Base-by-base conservation (phyloP, 2,797 vertebrate genomes). In the Eulemur rubriventer region DNA sequence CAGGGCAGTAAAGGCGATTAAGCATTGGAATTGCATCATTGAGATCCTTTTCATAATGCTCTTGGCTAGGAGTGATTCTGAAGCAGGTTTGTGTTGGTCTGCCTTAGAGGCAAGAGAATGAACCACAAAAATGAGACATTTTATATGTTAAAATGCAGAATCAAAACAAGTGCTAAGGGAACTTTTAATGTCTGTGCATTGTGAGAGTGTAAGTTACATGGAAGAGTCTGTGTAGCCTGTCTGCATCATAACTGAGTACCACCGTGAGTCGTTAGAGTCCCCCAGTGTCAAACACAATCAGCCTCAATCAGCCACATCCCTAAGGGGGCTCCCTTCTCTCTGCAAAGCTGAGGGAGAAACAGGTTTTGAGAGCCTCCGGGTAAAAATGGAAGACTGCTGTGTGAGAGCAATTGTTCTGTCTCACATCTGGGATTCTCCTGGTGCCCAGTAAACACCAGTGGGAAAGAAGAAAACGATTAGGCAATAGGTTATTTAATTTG, bases 401-500 rank as follows among this genome's bases (percentile, higher is more conserved):
- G 48, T 73, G 92, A 69, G 8, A 81, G 26, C 41, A 57, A 16
- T 67, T 87, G n/a, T 48, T 91, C 50, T 41, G 3, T 85, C 30
- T 96, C 41, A 20, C 14, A 20, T 35, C 11, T 94, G 81, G 28
- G 48, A 2, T 69, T 83, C 63, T 87, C 82, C 48, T 7, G 43
- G 48, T 95, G 28, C 83, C 75, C 82, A 72, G 43, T 84, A 75
- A 78, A 75, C 63, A 86, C 57, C 67, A 82, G 9, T 50, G 24
- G 61, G 50, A 93, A 8, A 10, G 65, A 63, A 92, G 35, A 89
- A 87, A 96, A 65, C 0, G 12, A 38, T 75, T 76, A 89, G 82
- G 61, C 57, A 70, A 43, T n/a, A 88, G 55, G 20, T 96, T 95
- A 85, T 88, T 93, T 95, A 52, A 96, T 97, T 89, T 93, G 28